A percentile compares a stretch with the other conserved stretches of the same genome.
Conservation (phyloP, 2,797 vertebrate genomes). For the Melanotaenia pygmaea region DNA sequence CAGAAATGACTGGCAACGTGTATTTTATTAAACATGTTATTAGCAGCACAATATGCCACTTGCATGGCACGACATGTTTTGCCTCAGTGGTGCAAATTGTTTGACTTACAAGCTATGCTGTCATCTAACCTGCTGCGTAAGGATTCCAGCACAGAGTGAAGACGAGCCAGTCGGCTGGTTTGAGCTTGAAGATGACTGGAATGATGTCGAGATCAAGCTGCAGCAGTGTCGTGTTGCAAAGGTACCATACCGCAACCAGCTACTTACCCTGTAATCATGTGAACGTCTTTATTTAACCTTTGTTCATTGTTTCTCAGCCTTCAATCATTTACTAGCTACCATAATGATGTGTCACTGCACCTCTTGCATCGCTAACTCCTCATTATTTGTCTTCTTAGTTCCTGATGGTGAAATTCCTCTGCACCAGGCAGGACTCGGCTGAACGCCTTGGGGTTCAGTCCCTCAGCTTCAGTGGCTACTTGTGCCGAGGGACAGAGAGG, state of each 20-base stretch:
- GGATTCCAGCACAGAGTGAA: conserved; percentile 81
- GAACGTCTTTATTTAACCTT: not conserved
- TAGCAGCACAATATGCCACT: not conserved
- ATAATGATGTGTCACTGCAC: not conserved
- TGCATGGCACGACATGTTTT: not conserved
- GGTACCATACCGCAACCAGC: conserved; percentile 74
- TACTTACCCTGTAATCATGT: not conserved
- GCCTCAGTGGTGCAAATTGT: conserved; percentile 14
- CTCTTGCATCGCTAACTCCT: not conserved
- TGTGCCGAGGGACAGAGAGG: conserved; percentile 80
- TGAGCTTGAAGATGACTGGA: conserved; percentile 97
- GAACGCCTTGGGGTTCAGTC: conserved; percentile 95
- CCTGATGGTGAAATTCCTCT: conserved; percentile 98
- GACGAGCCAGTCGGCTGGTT: conserved; percentile 97
- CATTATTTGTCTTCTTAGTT: conserved; percentile 81
- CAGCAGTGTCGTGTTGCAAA: conserved; percentile 91
- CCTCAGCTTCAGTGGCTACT: conserved; percentile 89
- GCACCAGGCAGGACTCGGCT: conserved; percentile 91
- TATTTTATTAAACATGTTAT: not conserved
- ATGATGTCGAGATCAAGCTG: conserved; percentile 94
- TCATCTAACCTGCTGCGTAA: conserved; percentile 66
- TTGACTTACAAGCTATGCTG: conserved; percentile 32
- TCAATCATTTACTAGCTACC: not conserved
- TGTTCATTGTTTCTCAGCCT: not conserved
- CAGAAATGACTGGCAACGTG: not conserved